Evolutionary conservation across 2,113 vertebrate species (phyloP).

Genomic region (Pardalotus punctatus): DNA sequence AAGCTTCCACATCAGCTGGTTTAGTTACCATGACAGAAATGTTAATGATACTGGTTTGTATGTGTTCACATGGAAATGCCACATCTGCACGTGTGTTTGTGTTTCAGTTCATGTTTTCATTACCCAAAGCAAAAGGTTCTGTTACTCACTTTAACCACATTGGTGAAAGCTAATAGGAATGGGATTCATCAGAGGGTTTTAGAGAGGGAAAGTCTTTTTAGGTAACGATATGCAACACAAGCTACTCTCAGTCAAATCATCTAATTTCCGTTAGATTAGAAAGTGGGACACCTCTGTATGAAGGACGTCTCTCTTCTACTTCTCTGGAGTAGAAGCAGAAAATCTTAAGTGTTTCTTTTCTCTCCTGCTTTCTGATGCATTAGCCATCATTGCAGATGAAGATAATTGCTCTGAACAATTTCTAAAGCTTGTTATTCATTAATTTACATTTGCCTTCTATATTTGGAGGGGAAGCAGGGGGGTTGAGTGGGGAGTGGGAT

Average conservation of each 20-base stretch:
- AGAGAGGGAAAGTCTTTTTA: neutral
- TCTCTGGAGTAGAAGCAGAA: neutral
- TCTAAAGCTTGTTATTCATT: neutral
- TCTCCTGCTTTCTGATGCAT: neutral
- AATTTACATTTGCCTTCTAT: neutral
- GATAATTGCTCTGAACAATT: neutral
- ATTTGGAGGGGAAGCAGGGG: accelerated
- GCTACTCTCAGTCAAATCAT: neutral
- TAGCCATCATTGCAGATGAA: neutral
- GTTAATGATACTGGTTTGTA: neutral
- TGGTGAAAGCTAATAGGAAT: neutral
- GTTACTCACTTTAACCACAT: neutral
- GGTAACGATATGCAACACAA: neutral
- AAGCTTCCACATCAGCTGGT: neutral
- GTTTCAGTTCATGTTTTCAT: neutral
- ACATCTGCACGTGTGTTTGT: neutral
- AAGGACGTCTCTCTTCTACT: neutral
- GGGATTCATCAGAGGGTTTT: neutral
- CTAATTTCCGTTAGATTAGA: neutral
- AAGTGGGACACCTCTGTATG: neutral
- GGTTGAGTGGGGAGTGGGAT: too few species aligned
- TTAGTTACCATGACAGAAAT: neutral
- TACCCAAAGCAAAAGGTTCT: neutral
- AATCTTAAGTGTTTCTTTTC: neutral
- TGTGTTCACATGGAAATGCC: neutral